Evolutionary conservation across 1,140 invertebrate genomes (phyloP), one percentile per base, ranked within the genome.

Genomic region (Musca domestica): DNA sequence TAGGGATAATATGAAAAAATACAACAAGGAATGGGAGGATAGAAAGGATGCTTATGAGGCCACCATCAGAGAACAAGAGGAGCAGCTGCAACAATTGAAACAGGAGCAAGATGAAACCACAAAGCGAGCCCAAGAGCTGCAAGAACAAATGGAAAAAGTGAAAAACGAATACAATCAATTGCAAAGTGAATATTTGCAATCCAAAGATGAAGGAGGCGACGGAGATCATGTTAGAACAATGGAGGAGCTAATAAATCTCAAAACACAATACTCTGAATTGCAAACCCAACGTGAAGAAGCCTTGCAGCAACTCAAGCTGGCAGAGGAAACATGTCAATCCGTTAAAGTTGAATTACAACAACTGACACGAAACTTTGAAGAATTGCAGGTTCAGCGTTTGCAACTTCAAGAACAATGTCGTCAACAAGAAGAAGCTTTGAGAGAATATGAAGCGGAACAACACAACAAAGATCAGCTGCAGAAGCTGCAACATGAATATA

Each of bases 1-100:
- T 12, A 14, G 65, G 10, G 47, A 51, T 15, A 51, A 66, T 54
- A 48, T 66, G 10, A 47, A 27, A n/a, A 66, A 66, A 27, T 66
- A 66, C 49, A 66, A 66, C 10, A 30, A 54, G 19, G 65, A 66
- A 52, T 66, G 65, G 65, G 65, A 66, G 23, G 49, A 66, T 2
- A 41, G 25, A 6, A 65, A 17, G 14, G 64, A 65, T 12, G 20
- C 17, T 19, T 65, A 65, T 23, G 64, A 65, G 23, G 1, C n/a
- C 14, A 65, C 64, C 15, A 65, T 65, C 10, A n/a, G 25, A 25
- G 20, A 48, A 5, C 22, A 47, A 20, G 15, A 20, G 14, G 27
- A 61, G 20, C 56, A 61, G 20, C 3, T 61, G 15, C 27, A 41
- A 61, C n/a, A 61, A 12, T 30, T 61, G 7, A 34, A 41, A 12